Evolutionary conservation across 2,797 vertebrate genomes (phyloP).

Genomic region (Thunnus albacares): DNA sequence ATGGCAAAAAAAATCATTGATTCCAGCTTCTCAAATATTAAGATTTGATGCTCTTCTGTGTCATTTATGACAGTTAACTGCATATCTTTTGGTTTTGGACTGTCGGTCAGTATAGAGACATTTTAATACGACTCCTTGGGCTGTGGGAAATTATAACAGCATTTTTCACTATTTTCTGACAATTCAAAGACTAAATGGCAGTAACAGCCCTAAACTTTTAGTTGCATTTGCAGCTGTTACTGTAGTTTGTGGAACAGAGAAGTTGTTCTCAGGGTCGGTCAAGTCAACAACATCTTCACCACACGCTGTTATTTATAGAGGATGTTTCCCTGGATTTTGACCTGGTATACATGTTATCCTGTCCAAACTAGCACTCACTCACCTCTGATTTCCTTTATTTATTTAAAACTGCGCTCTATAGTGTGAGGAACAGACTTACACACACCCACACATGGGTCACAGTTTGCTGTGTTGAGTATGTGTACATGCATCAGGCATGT

Average conservation of each 20-base stretch:
- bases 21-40: too few species aligned
- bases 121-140: too few species aligned
- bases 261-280: background rate
- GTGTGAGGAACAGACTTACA: background rate
- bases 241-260: constrained; percentile 15
- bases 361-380: constrained; percentile 43
- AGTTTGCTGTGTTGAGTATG: constrained; percentile 1
- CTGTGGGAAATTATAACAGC: too few species aligned
- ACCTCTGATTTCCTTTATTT: constrained; percentile 36
- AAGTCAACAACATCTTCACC: constrained; percentile 24
- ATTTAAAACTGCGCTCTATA: constrained; percentile 19
- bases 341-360: constrained; percentile 3
- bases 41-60: too few species aligned
- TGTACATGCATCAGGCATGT: background rate
- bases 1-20: too few species aligned
- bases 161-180: too few species aligned
- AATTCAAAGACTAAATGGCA: too few species aligned
- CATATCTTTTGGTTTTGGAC: too few species aligned
- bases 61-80: too few species aligned
- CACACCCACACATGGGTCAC: background rate
- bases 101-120: too few species aligned
- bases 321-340: constrained; percentile 28
- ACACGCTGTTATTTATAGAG: constrained; percentile 41
- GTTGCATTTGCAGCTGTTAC: background rate
- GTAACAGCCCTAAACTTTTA: too few species aligned